Conservation (phyloP, 2,113 vertebrate species). For the Eurypyga helias region DNA sequence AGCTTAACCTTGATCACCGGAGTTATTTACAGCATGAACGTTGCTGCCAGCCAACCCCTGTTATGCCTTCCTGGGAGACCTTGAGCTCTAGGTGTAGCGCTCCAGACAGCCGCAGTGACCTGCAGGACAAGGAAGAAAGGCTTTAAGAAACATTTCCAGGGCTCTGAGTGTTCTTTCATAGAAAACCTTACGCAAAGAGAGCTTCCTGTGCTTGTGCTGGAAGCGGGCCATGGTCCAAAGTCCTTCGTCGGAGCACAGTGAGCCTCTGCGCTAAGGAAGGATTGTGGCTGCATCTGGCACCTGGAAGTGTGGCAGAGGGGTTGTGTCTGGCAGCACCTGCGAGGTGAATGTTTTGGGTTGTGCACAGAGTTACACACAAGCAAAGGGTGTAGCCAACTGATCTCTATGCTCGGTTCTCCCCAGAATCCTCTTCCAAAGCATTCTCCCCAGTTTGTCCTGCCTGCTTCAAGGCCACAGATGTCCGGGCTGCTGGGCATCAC, state of each 20-base stretch:
- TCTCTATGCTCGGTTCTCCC: neutral
- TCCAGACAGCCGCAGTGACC: neutral
- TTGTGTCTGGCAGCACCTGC: neutral
- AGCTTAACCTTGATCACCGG: neutral
- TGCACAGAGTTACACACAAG: neutral
- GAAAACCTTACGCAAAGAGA: neutral
- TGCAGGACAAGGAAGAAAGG: slow-evolving; percentile 30
- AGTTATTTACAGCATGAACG: slow-evolving; percentile 23
- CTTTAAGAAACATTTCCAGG: slow-evolving; percentile 2
- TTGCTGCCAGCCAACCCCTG: neutral
- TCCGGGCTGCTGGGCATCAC: neutral
- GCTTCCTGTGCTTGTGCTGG: neutral
- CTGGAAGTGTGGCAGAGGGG: neutral
- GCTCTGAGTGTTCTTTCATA: neutral
- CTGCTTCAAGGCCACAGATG: neutral
- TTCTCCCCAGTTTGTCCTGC: neutral
- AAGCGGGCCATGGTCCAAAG: slow-evolving; percentile 1
- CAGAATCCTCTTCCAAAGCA: neutral
- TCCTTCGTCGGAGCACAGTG: neutral
- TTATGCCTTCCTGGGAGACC: neutral
- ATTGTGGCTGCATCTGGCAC: neutral
- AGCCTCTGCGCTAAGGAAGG: neutral
- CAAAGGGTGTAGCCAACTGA: neutral
- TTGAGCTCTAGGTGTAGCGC: neutral
- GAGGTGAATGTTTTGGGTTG: neutral